A percentile compares a stretch with the other conserved stretches of the same genome.
Conservation (phyloP, 2,888 invertebrate genomes). For the Geotrupes spiniger region DNA sequence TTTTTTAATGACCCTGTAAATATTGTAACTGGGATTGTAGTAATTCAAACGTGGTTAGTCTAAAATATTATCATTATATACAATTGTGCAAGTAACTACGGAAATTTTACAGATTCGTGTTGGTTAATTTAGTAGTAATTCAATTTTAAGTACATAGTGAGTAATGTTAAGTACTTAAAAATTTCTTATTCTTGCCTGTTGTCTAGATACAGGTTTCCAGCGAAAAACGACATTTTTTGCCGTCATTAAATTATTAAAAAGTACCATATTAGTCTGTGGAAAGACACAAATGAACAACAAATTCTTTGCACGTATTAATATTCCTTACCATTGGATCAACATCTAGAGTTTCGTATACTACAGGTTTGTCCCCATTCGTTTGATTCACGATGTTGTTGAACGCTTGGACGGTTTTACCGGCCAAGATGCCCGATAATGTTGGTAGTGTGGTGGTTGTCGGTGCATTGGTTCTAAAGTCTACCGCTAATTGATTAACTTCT, state of each 20-base stretch:
- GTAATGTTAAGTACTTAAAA: no score
- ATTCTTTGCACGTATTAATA: not conserved
- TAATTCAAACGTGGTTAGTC: no score
- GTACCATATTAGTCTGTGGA: constrained; percentile 7
- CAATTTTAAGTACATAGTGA: no score
- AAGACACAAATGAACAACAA: not conserved
- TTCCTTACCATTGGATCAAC: constrained; percentile 10
- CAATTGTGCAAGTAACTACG: no score
- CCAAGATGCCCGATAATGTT: constrained; percentile 60
- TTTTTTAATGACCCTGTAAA: no score
- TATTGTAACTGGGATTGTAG: no score
- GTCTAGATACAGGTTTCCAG: constrained; percentile 6
- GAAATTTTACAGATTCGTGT: no score
- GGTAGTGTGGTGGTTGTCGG: constrained; percentile 53
- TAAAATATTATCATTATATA: no score
- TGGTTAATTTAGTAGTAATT: not conserved
- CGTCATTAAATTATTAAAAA: not conserved
- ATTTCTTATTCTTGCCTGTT: constrained; percentile 4
- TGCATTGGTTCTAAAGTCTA: constrained; percentile 11
- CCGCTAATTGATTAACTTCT: constrained; percentile 26
- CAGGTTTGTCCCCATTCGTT: not conserved
- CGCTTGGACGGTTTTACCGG: constrained; percentile 53
- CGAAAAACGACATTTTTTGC: constrained; percentile 1
- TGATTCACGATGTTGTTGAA: constrained; percentile 5
- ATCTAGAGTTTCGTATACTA: constrained; percentile 1